These are phyloP conservation scores for Eucidaris tribuloides DNA, from an alignment of 35 echinoderm and acorn worm species.

Conservation along the genomic window DNA sequence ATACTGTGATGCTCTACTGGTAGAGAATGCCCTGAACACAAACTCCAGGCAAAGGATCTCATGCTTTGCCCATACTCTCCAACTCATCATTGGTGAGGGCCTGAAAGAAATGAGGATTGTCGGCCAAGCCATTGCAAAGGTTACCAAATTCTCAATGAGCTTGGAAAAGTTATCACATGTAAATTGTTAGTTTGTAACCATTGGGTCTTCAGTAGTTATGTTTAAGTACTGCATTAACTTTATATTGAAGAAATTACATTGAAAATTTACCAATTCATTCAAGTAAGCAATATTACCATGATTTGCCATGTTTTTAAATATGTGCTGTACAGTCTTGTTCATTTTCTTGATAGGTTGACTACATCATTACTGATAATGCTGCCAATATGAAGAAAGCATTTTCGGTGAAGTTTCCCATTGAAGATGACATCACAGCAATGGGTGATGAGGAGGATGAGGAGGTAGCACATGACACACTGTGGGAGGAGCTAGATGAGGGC, in stretches of 20 bases:
- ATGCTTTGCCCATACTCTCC: slow-evolving; percentile 38
- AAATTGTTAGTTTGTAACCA: too few relatives aligned
- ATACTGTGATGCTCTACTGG: neutral
- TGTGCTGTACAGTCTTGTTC: too few relatives aligned
- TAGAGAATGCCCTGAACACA: neutral
- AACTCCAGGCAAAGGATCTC: slow-evolving; percentile 25
- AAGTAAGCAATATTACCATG: too few relatives aligned
- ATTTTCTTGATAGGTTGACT: too few relatives aligned
- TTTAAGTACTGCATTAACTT: too few relatives aligned
- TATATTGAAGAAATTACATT: too few relatives aligned
- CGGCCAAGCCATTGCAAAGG: slow-evolving; percentile 14
- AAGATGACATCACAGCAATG: slow-evolving; percentile 1
- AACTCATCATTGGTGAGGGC: slow-evolving; percentile 20
- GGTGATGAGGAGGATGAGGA: too few relatives aligned
- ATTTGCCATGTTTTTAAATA: too few relatives aligned
- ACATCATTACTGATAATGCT: slow-evolving; percentile 2
- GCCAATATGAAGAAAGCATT: slow-evolving; percentile 12
- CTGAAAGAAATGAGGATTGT: slow-evolving; percentile 19
- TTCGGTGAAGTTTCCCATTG: slow-evolving; percentile 15
- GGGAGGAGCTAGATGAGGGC: slow-evolving; percentile 25
- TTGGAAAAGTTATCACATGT: too few relatives aligned
- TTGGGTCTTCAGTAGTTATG: too few relatives aligned
- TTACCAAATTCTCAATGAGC: slow-evolving; percentile 21
- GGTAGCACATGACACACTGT: neutral
- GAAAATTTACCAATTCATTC: too few relatives aligned